Base-by-base conservation (phyloP, 2,797 vertebrate species). In the Chelidonichthys spinosus region DNA sequence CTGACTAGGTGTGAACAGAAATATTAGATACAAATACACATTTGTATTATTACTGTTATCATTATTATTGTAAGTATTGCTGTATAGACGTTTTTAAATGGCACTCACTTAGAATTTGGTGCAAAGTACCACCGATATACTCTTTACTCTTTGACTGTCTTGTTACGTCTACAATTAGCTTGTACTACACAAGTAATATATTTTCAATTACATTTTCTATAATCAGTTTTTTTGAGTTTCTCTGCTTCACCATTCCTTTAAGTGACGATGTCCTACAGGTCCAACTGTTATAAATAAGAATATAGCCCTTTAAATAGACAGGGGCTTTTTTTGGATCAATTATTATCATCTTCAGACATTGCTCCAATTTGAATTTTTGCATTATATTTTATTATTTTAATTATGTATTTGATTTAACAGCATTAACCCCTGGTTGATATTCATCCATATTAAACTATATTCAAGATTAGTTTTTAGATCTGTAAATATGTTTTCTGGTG, bases 401-500 rank as follows among this genome's bases (percentile, higher is more conserved):
- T 39, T 54, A 11, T 25, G 2, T 25, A 25, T 25, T 25, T 25
- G 32, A 35, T 1, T n/a, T 49, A 76, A 70, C 47, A 36, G 2
- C 36, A 10, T 69, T 44, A 54, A 72, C 13, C 3, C 18, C 32
- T 15, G 15, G 25, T 17, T 68, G 36, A 5, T 56, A 6, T 61
- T 63, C 13, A 54, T 47, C 37, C 33, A 50, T 33, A 50, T 44
- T 7, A 72, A 68, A 72, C 37, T 55, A 7, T 59, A 49, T 32
- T 65, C 33, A 59, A 63, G 10, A 35, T 1, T 25, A 25, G 7
- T 72, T 53, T 50, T 61, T 17, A 13, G 17, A 39, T 50, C 10
- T 40, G n/a, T 17, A 52, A 11, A 1, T 2, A 25, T 6, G 11
- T 50, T 63, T 54, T 39, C 4, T 35, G 4, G 3, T 50, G 1